Conservation (phyloP, 1,140 invertebrate genomes). For the Drosophila azteca region DNA sequence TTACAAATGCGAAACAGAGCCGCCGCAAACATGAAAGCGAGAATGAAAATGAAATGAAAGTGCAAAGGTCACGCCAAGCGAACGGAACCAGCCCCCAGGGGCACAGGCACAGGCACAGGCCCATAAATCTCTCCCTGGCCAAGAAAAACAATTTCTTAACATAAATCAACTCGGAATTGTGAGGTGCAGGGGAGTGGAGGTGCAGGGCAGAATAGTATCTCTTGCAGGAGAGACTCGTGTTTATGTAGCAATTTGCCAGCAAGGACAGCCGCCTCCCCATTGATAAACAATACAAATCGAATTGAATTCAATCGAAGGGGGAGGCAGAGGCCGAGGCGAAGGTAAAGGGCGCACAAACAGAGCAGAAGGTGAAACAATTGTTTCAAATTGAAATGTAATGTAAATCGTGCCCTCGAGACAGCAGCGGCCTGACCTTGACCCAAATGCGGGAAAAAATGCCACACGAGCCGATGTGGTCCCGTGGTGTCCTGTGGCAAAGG, state of each 20-base stretch:
- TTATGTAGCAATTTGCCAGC: slow-evolving; percentile 42
- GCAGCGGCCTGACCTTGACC: slow-evolving; percentile 34
- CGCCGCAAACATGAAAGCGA: slow-evolving; percentile 30
- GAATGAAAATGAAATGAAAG: slow-evolving; percentile 35
- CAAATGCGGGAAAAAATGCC: slow-evolving; percentile 25
- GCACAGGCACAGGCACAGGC: not conserved
- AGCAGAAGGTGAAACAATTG: slow-evolving; percentile 1
- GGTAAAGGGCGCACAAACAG: not conserved
- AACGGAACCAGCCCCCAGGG: slow-evolving; percentile 1
- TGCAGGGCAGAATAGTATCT: not conserved
- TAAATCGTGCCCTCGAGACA: slow-evolving; percentile 24
- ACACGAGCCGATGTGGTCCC: slow-evolving; percentile 2
- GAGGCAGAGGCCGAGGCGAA: not conserved
- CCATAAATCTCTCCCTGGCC: slow-evolving; percentile 27
- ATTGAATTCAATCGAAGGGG: slow-evolving; percentile 16
- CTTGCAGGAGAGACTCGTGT: slow-evolving; percentile 9
- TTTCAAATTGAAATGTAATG: slow-evolving; percentile 49
- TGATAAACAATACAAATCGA: slow-evolving; percentile 43
- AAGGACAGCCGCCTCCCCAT: slow-evolving; percentile 25
- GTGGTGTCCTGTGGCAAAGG: slow-evolving; percentile 12
- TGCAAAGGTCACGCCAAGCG: slow-evolving; percentile 42
- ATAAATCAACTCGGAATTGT: slow-evolving; percentile 44
- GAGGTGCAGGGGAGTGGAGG: not conserved
- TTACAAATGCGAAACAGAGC: slow-evolving; percentile 25
- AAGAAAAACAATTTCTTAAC: slow-evolving; percentile 43